phyloP scores from a whole-genome alignment of 2,113 vertebrate species.

The Pollimyrus isidori region DNA sequence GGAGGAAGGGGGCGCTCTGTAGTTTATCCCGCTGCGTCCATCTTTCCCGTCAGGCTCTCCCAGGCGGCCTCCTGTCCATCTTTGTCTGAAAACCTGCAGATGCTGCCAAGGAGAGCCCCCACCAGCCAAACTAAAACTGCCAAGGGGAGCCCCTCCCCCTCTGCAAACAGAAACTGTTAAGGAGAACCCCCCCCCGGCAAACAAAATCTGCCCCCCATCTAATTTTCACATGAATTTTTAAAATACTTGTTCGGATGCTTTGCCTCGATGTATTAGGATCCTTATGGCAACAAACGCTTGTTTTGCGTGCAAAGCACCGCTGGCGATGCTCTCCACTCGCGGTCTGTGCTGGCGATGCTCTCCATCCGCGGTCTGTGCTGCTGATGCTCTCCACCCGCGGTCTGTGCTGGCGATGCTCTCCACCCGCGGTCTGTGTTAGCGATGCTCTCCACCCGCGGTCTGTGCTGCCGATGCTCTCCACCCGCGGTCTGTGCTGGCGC shows the following conservation, averaged over 20 bases:
- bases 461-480: background rate
- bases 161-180: background rate
- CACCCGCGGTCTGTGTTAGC: background rate
- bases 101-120: background rate
- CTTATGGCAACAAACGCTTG: background rate
- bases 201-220: background rate
- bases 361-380: background rate
- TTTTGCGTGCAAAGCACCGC: background rate
- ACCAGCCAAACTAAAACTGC: background rate
- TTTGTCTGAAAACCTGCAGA: background rate
- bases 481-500: background rate
- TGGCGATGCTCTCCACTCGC: background rate
- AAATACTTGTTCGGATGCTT: background rate
- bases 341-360: background rate
- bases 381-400: too few species aligned
- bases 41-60: slow-evolving; percentile 10
- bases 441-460: too few species aligned
- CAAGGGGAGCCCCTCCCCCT: background rate
- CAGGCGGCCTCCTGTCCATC: background rate
- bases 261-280: background rate
- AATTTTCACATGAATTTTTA: background rate
- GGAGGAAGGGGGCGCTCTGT: slow-evolving; percentile 19
- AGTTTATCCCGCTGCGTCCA: background rate
- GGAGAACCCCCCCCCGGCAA: background rate
- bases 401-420: background rate